phyloP scores from a whole-genome alignment of 2,113 vertebrate species.

The Macquaria ambigua region DNA sequence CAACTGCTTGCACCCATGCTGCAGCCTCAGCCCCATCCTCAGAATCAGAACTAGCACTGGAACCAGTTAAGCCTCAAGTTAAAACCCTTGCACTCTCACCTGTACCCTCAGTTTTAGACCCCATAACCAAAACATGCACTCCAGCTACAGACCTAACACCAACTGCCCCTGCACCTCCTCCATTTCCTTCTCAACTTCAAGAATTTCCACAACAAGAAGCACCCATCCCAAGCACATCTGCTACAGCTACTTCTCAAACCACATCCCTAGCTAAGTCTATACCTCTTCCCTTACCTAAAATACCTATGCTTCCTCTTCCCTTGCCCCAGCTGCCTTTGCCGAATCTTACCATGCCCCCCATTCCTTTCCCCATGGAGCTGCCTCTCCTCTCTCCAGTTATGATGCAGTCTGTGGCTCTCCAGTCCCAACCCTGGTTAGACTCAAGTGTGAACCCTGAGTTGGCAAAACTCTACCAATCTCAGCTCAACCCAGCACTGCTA shows the following conservation, averaged over 20 bases:
- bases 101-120: slow-evolving; percentile 43
- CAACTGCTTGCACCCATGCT: slow-evolving; percentile 26
- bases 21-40: slow-evolving; percentile 9
- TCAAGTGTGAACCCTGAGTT: slow-evolving; percentile 89
- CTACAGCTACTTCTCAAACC: slow-evolving; percentile 84
- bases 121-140: slow-evolving; percentile 45
- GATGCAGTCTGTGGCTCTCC: slow-evolving; percentile 95
- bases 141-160: slow-evolving; percentile 81
- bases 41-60: slow-evolving; percentile 59
- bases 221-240: slow-evolving; percentile 48
- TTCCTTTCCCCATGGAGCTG: slow-evolving; percentile 94
- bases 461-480: slow-evolving; percentile 94
- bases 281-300: slow-evolving; percentile 83
- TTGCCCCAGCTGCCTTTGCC: slow-evolving; percentile 84
- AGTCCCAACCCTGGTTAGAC: slow-evolving; percentile 91
- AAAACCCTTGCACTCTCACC: slow-evolving; percentile 54
- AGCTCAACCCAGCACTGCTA: slow-evolving; percentile 90
- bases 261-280: slow-evolving; percentile 79
- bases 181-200: slow-evolving; percentile 71
- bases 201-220: slow-evolving; percentile 59
- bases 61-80: slow-evolving; percentile 52
- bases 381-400: slow-evolving; percentile 94
- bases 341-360: slow-evolving; percentile 88
- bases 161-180: slow-evolving; percentile 72
- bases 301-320: slow-evolving; percentile 83